phyloP scores from a whole-genome alignment of 2,797 vertebrate genomes.

The Rhabdomys pumilio region DNA sequence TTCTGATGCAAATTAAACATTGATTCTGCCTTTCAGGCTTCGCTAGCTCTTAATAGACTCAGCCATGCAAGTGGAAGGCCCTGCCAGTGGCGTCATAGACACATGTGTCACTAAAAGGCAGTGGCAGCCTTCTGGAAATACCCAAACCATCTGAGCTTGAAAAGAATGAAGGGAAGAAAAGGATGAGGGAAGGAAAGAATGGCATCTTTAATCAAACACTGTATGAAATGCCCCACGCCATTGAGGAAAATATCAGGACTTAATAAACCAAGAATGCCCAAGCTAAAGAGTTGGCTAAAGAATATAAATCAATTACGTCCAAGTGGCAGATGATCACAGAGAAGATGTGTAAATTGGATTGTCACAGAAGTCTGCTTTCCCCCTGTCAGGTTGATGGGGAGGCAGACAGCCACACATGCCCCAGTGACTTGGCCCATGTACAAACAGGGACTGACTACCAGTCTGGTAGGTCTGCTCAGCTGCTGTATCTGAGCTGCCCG shows the following conservation, averaged over 20 bases:
- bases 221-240: conserved; percentile 4
- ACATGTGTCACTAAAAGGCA: conserved; percentile 37
- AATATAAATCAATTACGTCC: conserved; percentile 54
- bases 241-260: neutral
- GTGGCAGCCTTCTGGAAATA: conserved; percentile 68
- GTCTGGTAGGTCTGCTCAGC: neutral
- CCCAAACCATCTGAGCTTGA: conserved; percentile 65
- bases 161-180: conserved; percentile 34
- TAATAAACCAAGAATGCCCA: conserved; percentile 16
- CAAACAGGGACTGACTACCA: conserved; percentile 37
- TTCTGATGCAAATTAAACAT: conserved; percentile 87
- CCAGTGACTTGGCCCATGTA: neutral
- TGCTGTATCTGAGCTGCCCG: conserved; percentile 52
- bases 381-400: conserved; percentile 33
- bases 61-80: conserved; percentile 64
- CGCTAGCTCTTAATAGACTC: conserved; percentile 83
- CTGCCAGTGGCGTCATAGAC: conserved; percentile 69
- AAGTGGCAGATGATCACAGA: conserved; percentile 30
- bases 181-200: neutral
- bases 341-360: conserved; percentile 64
- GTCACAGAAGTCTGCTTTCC: conserved; percentile 51
- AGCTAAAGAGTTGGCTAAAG: conserved; percentile 20
- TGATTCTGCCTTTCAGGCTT: conserved; percentile 78
- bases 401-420: conserved; percentile 46
- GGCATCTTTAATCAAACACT: conserved; percentile 54